phyloP scores from a whole-genome alignment of 2,797 vertebrate genomes.

The Rhodeus uyekii region DNA sequence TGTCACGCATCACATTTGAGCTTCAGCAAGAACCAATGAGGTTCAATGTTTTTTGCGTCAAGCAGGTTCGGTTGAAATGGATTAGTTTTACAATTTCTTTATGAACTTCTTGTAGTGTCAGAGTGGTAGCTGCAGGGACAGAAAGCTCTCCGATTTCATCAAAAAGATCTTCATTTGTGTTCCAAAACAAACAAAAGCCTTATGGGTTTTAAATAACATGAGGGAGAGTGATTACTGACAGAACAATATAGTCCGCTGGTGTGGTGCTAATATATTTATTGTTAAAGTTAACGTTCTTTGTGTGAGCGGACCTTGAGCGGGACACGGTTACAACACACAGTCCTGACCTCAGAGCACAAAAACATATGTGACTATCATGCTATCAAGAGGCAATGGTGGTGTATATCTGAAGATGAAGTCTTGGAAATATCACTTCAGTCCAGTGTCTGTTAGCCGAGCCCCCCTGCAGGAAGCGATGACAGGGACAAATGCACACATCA shows the following conservation, averaged over 20 bases:
- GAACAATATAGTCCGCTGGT: not conserved
- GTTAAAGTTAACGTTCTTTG: not conserved
- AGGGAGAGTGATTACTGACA: not conserved
- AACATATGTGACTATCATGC: not conserved
- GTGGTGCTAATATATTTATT: not conserved
- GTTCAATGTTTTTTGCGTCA: too few species aligned
- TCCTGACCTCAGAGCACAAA: not conserved
- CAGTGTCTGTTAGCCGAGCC: conserved; percentile 27
- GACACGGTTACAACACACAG: not conserved
- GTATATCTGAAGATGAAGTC: conserved; percentile 11
- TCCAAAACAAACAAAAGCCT: not conserved
- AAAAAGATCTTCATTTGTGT: too few species aligned
- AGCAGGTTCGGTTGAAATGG: too few species aligned
- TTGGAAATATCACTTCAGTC: conserved; percentile 31
- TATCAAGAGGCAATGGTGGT: not conserved
- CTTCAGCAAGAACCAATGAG: too few species aligned
- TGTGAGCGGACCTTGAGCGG: not conserved
- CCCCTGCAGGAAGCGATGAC: conserved; percentile 61
- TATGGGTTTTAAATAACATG: too few species aligned
- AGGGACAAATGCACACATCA: conserved; percentile 68
- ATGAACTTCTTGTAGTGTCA: too few species aligned
- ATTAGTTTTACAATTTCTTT: too few species aligned
- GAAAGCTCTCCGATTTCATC: too few species aligned
- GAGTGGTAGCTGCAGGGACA: too few species aligned
- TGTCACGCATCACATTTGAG: too few species aligned